Evolutionary conservation across 2,797 vertebrate genomes (phyloP).

Genomic region (Salmo trutta): DNA sequence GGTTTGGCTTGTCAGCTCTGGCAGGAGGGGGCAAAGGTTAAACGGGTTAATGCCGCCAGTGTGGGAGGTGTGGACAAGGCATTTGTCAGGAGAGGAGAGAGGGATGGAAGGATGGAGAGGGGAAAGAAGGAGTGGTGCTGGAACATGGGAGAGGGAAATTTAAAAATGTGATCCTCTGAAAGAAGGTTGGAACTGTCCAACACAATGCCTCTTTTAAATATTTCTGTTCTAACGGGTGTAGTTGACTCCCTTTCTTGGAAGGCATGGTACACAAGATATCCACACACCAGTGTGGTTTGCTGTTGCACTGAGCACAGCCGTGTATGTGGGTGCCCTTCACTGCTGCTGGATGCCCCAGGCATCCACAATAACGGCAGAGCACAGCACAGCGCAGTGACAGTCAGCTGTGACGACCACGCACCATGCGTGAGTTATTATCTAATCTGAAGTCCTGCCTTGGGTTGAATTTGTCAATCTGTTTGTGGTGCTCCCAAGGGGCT

Average conservation of each 20-base stretch:
- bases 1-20: conserved; percentile 37
- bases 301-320: conserved; percentile 24
- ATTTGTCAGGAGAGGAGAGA: conserved; percentile 35
- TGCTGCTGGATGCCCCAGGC: conserved; percentile 35
- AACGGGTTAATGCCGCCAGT: conserved; percentile 54
- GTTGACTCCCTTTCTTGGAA: not conserved
- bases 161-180: not conserved
- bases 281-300: not conserved
- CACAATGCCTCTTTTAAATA: not conserved
- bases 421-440: conserved; percentile 59
- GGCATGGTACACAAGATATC: not conserved
- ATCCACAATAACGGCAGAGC: conserved; percentile 14
- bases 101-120: conserved; percentile 10
- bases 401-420: conserved; percentile 43
- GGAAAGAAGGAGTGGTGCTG: not conserved
- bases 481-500: conserved; percentile 42
- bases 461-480: conserved; percentile 61
- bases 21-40: conserved; percentile 56
- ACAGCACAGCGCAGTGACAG: conserved; percentile 18
- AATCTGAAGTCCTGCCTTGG: conserved; percentile 53
- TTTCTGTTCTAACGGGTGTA: not conserved
- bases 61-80: conserved; percentile 49
- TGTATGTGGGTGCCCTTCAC: conserved; percentile 41
- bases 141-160: conserved; percentile 1
- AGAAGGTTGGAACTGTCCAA: not conserved